Evolutionary conservation across 2,888 invertebrate species (phyloP).

Genomic region (Neocrepidodera transversa): DNA sequence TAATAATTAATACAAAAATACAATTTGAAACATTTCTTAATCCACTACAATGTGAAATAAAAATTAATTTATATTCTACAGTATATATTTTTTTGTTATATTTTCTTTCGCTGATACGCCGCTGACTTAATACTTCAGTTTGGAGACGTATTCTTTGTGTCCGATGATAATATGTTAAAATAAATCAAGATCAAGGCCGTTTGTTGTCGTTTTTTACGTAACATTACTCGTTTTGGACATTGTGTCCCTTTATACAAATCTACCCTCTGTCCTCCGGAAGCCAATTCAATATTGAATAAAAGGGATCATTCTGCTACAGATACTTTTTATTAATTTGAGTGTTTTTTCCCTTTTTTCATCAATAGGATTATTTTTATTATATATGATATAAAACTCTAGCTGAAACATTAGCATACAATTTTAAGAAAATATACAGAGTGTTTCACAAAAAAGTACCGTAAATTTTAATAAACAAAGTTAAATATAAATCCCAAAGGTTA

Average conservation of each 20-base stretch:
- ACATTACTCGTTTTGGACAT: conserved; percentile 49
- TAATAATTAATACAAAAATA: too few relatives aligned
- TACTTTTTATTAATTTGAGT: conserved; percentile 30
- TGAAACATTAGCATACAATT: too few relatives aligned
- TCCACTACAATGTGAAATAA: too few relatives aligned
- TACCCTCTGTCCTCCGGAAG: conserved; percentile 38
- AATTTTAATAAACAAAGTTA: too few relatives aligned
- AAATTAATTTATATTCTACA: too few relatives aligned
- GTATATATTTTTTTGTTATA: too few relatives aligned
- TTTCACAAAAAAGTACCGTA: too few relatives aligned
- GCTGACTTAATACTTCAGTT: conserved; percentile 11
- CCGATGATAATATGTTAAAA: conserved; percentile 43
- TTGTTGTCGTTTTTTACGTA: conserved; percentile 55
- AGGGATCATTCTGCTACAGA: conserved; percentile 30
- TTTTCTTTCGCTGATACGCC: conserved; percentile 14
- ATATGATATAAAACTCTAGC: too few relatives aligned
- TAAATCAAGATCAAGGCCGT: conserved; percentile 50
- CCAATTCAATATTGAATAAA: conserved; percentile 46
- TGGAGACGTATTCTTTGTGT: conserved; percentile 36
- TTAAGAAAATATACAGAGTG: too few relatives aligned
- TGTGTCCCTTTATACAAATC: conserved; percentile 20
- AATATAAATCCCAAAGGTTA: too few relatives aligned
- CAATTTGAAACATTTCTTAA: too few relatives aligned
- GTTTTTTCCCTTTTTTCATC: conserved; percentile 21
- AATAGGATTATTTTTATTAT: too few relatives aligned